These are phyloP conservation scores for Sus cebifrons DNA, from an alignment of 2,797 vertebrate species.

Conservation along the genomic window DNA sequence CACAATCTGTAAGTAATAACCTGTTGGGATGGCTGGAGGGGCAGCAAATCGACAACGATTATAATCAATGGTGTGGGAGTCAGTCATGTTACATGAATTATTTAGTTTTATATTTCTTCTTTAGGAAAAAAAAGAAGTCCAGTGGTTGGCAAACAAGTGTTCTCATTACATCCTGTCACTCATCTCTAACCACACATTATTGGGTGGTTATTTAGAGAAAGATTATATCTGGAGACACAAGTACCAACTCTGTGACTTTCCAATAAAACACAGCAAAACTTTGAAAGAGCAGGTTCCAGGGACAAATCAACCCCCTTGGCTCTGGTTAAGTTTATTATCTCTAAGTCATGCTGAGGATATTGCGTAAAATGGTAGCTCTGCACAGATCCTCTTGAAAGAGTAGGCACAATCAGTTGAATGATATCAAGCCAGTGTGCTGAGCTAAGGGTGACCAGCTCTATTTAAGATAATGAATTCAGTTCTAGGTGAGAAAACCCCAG, in stretches of 20 bases:
- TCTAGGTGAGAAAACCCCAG: rapidly evolving
- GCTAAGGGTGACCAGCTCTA: not conserved
- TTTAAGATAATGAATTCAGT: not conserved
- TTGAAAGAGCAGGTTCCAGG: conserved; percentile 74
- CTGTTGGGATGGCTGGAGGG: conserved; percentile 29
- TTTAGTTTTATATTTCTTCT: conserved; percentile 70
- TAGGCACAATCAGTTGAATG: not conserved
- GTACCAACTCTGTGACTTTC: not conserved
- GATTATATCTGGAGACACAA: conserved; percentile 51
- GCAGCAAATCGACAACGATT: not conserved
- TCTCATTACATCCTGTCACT: conserved; percentile 74
- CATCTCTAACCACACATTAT: conserved; percentile 37
- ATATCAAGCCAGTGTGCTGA: not conserved
- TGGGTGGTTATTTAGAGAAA: conserved; percentile 71
- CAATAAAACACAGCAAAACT: conserved; percentile 66
- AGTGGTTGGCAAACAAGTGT: conserved; percentile 66
- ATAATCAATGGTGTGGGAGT: conserved; percentile 72
- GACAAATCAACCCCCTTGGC: not conserved
- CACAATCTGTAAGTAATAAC: conserved; percentile 70
- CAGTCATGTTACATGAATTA: conserved; percentile 62
- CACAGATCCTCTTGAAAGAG: not conserved
- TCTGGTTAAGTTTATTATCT: conserved; percentile 32
- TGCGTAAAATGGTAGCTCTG: conserved; percentile 20
- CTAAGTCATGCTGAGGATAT: not conserved
- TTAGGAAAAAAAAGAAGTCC: conserved; percentile 58